Percentiles rank a stretch among this genome's conserved stretches.
Evolutionary conservation across 2,113 vertebrate species (phyloP).

Genomic region (Plecturocebus donacophilus): DNA sequence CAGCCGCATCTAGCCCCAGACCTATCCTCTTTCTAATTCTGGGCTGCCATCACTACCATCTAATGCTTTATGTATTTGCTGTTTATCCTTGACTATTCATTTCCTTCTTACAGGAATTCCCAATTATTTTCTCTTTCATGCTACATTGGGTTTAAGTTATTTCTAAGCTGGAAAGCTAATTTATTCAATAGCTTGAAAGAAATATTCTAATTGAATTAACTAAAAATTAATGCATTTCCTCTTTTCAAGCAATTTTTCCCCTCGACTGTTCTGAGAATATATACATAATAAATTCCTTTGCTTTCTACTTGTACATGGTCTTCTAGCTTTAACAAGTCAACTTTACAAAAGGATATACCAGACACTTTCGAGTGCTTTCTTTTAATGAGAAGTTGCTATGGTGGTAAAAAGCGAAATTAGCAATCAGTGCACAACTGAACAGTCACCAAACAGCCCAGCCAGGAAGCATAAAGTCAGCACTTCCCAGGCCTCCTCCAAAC

Average conservation of each 20-base stretch:
- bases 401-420: background rate
- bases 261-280: background rate
- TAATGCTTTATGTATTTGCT: background rate
- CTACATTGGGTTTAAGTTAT: background rate
- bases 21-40: background rate
- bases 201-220: background rate
- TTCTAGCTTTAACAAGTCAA: background rate
- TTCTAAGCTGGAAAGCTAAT: background rate
- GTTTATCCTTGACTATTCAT: background rate
- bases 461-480: background rate
- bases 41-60: background rate
- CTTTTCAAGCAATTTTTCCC: background rate
- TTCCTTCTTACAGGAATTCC: background rate
- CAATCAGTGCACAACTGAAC: fast-evolving
- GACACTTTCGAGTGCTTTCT: background rate
- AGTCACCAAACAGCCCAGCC: background rate
- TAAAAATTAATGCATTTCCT: background rate
- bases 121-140: background rate
- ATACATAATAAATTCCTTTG: background rate
- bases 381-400: background rate
- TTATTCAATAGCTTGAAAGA: background rate
- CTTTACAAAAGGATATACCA: background rate
- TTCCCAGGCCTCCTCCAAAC: background rate
- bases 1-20: background rate
- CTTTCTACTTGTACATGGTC: background rate